Evolutionary conservation across 2,888 invertebrate species (phyloP).

Genomic region (Nephrotoma guestfalica): DNA sequence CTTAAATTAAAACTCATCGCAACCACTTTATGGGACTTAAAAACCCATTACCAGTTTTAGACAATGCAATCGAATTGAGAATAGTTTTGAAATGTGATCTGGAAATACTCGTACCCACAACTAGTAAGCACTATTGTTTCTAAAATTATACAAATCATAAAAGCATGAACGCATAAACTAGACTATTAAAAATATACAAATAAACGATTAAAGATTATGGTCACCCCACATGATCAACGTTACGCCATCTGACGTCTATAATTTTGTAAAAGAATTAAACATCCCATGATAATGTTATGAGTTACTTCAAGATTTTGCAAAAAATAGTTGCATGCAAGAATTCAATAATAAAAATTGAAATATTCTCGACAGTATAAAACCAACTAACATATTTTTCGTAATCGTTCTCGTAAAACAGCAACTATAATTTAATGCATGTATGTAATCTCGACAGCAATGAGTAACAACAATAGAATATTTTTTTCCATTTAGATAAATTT

Average conservation of each 20-base stretch:
- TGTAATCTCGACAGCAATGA: background rate
- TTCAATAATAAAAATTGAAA: background rate
- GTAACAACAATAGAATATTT: background rate
- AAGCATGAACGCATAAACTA: too few species aligned
- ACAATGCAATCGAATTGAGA: too few species aligned
- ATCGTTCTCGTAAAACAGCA: background rate
- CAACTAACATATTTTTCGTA: background rate
- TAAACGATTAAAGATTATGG: too few species aligned
- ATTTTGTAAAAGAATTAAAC: background rate
- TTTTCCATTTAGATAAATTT: background rate
- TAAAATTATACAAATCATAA: too few species aligned
- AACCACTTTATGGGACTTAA: too few species aligned
- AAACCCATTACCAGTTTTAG: too few species aligned
- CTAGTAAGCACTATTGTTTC: too few species aligned
- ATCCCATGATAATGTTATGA: background rate
- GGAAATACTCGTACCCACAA: too few species aligned
- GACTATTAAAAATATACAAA: too few species aligned
- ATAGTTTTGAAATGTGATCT: too few species aligned
- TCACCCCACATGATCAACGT: background rate
- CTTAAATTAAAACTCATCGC: too few species aligned
- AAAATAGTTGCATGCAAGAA: background rate
- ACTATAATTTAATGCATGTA: background rate
- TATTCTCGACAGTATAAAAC: background rate
- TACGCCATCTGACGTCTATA: background rate
- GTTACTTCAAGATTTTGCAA: background rate